Evolutionary conservation across 2,797 vertebrate genomes (phyloP).

Genomic region (Cossypha niveicapilla): DNA sequence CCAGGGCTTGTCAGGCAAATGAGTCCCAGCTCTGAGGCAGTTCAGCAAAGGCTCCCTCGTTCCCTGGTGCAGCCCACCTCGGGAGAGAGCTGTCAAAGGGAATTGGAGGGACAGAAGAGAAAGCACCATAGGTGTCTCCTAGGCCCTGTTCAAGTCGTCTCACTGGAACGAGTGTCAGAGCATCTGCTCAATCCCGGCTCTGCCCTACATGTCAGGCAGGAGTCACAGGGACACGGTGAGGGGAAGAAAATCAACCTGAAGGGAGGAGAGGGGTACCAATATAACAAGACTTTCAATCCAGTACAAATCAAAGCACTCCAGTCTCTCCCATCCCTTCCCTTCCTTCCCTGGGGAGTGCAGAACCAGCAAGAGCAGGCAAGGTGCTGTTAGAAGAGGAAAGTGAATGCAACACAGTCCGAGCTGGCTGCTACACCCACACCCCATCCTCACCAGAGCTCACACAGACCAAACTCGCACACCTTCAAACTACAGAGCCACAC

Average conservation of each 20-base stretch:
- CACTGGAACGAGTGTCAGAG: slow-evolving; percentile 13
- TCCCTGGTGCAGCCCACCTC: background rate
- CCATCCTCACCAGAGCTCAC: slow-evolving; percentile 38
- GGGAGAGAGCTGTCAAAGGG: background rate
- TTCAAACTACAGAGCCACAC: slow-evolving; percentile 37
- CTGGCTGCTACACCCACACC: slow-evolving; percentile 42
- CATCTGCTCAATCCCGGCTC: slow-evolving; percentile 17
- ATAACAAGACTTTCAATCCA: slow-evolving; percentile 28
- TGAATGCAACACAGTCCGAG: background rate
- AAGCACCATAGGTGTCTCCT: background rate
- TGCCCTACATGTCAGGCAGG: slow-evolving; percentile 40
- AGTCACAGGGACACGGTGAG: slow-evolving; percentile 13
- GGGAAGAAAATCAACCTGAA: slow-evolving; percentile 39
- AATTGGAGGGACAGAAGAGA: background rate
- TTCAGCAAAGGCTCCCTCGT: background rate
- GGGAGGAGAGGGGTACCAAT: slow-evolving; percentile 40
- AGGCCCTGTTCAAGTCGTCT: slow-evolving; percentile 47
- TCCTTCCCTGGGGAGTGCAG: slow-evolving; percentile 3
- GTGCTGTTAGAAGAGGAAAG: slow-evolving; percentile 56
- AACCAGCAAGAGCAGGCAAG: slow-evolving; percentile 51
- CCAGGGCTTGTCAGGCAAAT: background rate
- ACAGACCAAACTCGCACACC: slow-evolving; percentile 9
- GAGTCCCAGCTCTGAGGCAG: background rate
- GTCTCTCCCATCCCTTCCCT: slow-evolving; percentile 42
- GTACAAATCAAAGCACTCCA: slow-evolving; percentile 30